Evolutionary conservation across 1,140 invertebrate genomes (phyloP), one percentile per base, ranked within the genome.

Genomic region (Drosophila parvula): DNA sequence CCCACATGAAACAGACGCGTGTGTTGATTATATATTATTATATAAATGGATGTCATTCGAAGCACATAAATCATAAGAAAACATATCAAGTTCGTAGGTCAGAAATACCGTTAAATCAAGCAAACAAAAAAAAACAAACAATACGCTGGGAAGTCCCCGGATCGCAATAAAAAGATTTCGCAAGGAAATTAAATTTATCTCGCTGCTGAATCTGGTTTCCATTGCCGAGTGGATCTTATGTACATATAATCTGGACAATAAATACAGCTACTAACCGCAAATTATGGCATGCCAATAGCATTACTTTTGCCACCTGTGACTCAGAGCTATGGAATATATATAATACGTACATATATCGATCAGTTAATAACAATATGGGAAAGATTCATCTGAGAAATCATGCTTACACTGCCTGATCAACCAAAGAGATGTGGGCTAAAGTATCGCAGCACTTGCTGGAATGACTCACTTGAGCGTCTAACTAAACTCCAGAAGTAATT

Each of bases 211-310:
- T 18, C 36, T 45, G 34, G 16, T 27, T 38, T 30, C 22, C 55
- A 65, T 58, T 65, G n/a, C 14, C 50, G 22, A 55, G 5, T 16
- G 22, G 62, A 7, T 30, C 41, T 61, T 65, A 61, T 38, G 41
- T 50, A 28, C 45, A 3, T 48, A 45, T 40, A 51, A 51, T 48
- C 50, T 69, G 27, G 27, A 56, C 28, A 65, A 47, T 47, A 11
- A 41, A 22, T 48, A 44, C 57, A 45, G 48, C 34, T 43, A 10
- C 63, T 41, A 78, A 78, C 62, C 53, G 78, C 64, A 70, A 78
- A 68, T 84, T 64, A 68, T 44, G 36, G 55, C 76, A 79, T 83
- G 44, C 61, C 70, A 58, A 61, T 30, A n/a, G 12, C 32, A 43
- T 67, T 62, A 57, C 43, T 12, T 48, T 36, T 8, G 3, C 18